Evolutionary conservation across 2,113 vertebrate species (phyloP).

Genomic region (Scopus umbretta): DNA sequence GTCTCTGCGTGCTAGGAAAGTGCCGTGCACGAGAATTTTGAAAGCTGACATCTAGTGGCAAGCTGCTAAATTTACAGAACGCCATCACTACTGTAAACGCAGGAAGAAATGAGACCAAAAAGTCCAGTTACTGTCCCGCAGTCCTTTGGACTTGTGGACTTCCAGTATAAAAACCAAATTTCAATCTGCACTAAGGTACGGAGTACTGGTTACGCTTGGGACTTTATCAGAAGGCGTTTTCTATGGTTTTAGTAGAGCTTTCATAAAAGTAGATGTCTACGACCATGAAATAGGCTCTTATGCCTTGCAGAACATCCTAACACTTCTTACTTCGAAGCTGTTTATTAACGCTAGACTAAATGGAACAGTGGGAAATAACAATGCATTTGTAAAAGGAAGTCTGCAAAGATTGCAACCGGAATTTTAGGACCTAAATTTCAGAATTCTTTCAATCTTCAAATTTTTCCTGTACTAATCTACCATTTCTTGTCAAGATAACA

Average conservation of each 20-base stretch:
- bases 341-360: not conserved
- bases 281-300: not conserved
- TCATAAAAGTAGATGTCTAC: not conserved
- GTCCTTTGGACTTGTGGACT: no score
- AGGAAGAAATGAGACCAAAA: not conserved
- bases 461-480: not conserved
- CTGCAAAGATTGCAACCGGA: not conserved
- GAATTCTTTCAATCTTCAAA: not conserved
- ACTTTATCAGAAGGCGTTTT: not conserved
- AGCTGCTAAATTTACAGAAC: not conserved
- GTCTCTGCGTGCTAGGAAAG: accelerated
- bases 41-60: not conserved
- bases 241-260: not conserved
- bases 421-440: not conserved
- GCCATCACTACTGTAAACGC: accelerated
- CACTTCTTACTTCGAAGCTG: not conserved
- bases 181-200: accelerated
- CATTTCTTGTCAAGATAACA: not conserved
- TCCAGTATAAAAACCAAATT: no score
- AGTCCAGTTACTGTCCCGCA: not conserved
- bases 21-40: not conserved
- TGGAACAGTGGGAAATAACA: not conserved
- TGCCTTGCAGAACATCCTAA: not conserved
- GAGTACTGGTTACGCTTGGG: not conserved
- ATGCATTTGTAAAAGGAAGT: not conserved